phyloP scores from a whole-genome alignment of 2,888 invertebrate genomes.

The Drosophila prolongata region DNA sequence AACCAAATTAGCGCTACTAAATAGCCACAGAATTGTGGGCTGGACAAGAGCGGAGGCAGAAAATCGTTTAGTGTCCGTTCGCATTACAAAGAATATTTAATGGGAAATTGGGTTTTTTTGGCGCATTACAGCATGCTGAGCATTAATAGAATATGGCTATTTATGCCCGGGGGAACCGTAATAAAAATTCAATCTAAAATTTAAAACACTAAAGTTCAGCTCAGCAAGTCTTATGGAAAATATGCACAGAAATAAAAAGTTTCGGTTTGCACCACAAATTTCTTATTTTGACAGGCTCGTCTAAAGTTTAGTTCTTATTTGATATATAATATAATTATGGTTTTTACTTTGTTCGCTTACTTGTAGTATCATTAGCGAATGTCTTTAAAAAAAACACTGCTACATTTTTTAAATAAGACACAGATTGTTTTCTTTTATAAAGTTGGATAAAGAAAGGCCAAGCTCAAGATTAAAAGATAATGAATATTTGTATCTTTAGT shows the following conservation, averaged over 20 bases:
- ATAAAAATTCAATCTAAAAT: constrained; percentile 29
- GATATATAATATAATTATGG: too few relatives aligned
- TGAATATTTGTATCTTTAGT: too few relatives aligned
- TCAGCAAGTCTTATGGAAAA: constrained; percentile 2
- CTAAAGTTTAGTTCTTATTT: too few relatives aligned
- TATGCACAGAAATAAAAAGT: not conserved
- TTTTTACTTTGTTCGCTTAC: too few relatives aligned
- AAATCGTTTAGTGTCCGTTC: constrained; percentile 13
- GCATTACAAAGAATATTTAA: constrained; percentile 22
- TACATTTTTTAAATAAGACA: too few relatives aligned
- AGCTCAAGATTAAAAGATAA: too few relatives aligned
- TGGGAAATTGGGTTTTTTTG: not conserved
- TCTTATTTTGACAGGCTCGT: too few relatives aligned
- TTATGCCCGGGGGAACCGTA: constrained; percentile 1
- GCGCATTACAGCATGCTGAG: constrained; percentile 2
- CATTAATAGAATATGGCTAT: constrained; percentile 24
- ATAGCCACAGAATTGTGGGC: constrained; percentile 9
- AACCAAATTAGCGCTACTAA: constrained; percentile 30
- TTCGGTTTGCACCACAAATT: too few relatives aligned
- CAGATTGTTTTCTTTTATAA: too few relatives aligned
- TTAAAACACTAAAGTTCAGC: constrained; percentile 10
- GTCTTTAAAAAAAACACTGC: too few relatives aligned
- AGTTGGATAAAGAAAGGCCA: too few relatives aligned
- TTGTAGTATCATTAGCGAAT: too few relatives aligned
- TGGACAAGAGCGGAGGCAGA: not conserved